Conservation (phyloP, 2,888 invertebrate genomes). For the Heliothis peltigera region DNA sequence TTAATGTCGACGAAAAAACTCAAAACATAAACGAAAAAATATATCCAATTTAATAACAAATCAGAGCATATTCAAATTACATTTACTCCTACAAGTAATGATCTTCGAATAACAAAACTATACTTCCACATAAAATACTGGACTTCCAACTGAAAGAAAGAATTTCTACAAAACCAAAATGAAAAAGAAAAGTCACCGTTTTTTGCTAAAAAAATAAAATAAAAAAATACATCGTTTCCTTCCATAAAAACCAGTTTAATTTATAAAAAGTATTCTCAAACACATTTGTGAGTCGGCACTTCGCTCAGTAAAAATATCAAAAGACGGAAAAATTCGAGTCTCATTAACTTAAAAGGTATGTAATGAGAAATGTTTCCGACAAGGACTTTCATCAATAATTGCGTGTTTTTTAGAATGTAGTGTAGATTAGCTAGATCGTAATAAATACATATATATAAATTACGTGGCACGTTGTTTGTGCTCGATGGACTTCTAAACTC, state of each 20-base stretch:
- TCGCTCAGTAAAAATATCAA: neutral
- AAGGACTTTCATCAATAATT: neutral
- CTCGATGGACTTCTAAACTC: too few species aligned
- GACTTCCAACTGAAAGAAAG: too few species aligned
- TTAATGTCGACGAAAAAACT: too few species aligned
- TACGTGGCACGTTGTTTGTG: too few species aligned
- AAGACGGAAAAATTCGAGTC: conserved; percentile 1
- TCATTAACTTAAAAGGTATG: neutral
- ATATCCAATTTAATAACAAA: too few species aligned
- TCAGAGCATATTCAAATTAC: too few species aligned
- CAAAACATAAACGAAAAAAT: too few species aligned
- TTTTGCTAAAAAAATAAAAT: neutral
- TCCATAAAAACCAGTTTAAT: neutral
- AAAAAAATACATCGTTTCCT: conserved; percentile 1
- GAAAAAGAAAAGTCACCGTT: neutral
- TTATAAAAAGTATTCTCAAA: neutral
- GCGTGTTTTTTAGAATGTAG: neutral
- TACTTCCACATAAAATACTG: too few species aligned
- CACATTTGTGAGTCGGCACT: neutral
- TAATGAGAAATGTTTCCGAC: neutral
- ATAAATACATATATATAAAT: too few species aligned
- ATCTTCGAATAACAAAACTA: too few species aligned
- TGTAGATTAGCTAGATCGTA: too few species aligned
- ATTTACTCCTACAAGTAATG: too few species aligned
- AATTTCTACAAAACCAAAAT: neutral